Conservation (phyloP, 2,113 vertebrate species). For the Catharus fuscescens region DNA sequence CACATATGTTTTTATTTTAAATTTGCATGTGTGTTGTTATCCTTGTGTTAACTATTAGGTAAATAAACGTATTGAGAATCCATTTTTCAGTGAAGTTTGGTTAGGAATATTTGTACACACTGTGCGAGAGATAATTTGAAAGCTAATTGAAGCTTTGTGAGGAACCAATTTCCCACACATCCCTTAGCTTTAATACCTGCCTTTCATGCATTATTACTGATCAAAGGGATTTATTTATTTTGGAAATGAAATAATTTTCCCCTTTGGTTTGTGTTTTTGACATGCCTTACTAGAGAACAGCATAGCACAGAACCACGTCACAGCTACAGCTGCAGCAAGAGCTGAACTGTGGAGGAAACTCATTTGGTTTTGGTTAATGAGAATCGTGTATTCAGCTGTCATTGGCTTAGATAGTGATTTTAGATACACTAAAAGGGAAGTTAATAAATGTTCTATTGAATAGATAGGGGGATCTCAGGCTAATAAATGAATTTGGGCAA, state of each 20-base stretch:
- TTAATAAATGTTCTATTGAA: neutral
- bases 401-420: conserved; percentile 2
- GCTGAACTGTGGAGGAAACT: neutral
- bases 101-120: conserved; percentile 74
- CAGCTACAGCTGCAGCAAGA: conserved; percentile 10
- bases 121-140: conserved; percentile 74
- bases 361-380: conserved; percentile 42
- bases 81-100: conserved; percentile 76
- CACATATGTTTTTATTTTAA: conserved; percentile 82
- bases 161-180: conserved; percentile 31
- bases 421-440: neutral
- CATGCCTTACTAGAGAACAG: neutral
- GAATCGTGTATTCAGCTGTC: neutral
- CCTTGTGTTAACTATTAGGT: conserved; percentile 80
- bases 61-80: conserved; percentile 80
- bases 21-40: conserved; percentile 81
- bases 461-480: neutral
- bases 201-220: neutral
- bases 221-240: conserved; percentile 57
- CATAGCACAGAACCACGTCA: neutral
- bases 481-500: neutral
- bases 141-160: conserved; percentile 75
- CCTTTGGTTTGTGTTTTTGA: conserved; percentile 52
- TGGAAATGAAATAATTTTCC: conserved; percentile 60
- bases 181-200: conserved; percentile 37